Conservation (phyloP, 2,113 vertebrate species). For the Callipepla squamata region DNA sequence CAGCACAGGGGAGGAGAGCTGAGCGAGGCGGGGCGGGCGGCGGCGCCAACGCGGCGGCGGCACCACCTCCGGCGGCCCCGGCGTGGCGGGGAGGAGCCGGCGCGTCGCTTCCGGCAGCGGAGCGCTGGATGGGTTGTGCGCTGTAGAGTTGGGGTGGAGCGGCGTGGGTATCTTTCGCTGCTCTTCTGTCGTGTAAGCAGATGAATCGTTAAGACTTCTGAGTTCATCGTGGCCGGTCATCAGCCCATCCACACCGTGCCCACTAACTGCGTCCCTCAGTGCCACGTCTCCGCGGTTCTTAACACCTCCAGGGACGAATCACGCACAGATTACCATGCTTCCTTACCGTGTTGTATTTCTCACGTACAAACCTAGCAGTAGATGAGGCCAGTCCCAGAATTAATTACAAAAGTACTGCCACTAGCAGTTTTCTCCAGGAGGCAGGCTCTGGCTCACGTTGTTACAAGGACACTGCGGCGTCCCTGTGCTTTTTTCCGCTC, state of each 20-base stretch:
- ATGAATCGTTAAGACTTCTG: background rate
- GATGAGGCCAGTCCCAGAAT: background rate
- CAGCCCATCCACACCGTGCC: too few relatives aligned
- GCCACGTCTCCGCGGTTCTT: too few relatives aligned
- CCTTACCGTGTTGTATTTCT: rapidly evolving
- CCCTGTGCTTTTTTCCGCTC: rapidly evolving
- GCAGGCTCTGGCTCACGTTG: background rate
- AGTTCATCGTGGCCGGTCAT: too few relatives aligned
- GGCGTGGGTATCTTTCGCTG: rapidly evolving
- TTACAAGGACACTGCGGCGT: slow-evolving; percentile 43
- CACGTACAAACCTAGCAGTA: rapidly evolving
- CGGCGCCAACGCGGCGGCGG: background rate
- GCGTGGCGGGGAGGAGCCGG: background rate
- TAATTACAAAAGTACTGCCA: background rate
- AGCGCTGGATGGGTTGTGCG: too few relatives aligned
- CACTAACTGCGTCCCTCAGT: too few relatives aligned
- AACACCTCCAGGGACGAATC: background rate
- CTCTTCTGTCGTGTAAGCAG: background rate
- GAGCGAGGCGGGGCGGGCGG: background rate
- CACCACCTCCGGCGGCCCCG: background rate
- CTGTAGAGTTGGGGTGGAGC: background rate
- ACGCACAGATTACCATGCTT: too few relatives aligned
- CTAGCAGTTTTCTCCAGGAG: background rate
- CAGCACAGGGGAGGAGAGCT: too few relatives aligned
- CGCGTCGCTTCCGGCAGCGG: background rate